Percentiles rank a stretch among this genome's conserved stretches.
These are phyloP conservation scores for Eledona agricola DNA, from an alignment of 2,888 invertebrate genomes.

Conservation along the genomic window DNA sequence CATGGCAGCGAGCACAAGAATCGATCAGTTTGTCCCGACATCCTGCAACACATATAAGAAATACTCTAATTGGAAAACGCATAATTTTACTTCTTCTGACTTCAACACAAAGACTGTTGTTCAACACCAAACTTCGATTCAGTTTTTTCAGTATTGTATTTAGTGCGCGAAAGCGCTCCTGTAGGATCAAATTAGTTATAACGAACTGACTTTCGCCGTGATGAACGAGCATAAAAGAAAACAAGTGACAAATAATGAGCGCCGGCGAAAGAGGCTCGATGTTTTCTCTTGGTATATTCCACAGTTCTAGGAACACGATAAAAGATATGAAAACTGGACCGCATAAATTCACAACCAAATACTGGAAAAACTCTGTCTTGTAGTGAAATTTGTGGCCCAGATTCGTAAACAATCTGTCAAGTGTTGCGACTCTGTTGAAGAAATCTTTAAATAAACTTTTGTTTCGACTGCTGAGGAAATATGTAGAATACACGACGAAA, in stretches of 20 bases:
- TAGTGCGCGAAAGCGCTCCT: slow-evolving; percentile 9
- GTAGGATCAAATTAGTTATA: slow-evolving; percentile 1
- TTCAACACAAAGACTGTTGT: too few relatives aligned
- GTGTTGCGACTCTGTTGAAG: slow-evolving; percentile 7
- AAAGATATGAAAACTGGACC: slow-evolving; percentile 7
- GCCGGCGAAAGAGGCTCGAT: slow-evolving; percentile 5
- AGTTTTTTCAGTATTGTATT: slow-evolving; percentile 5
- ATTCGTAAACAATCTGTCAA: slow-evolving; percentile 11
- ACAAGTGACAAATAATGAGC: slow-evolving; percentile 11
- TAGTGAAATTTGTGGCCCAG: slow-evolving; percentile 16
- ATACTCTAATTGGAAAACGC: too few relatives aligned
- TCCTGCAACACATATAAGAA: too few relatives aligned
- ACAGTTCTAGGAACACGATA: slow-evolving; percentile 19
- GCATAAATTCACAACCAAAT: slow-evolving; percentile 5
- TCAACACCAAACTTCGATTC: too few relatives aligned
- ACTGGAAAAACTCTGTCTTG: slow-evolving; percentile 8
- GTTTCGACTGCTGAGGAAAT: slow-evolving; percentile 2
- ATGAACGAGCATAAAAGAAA: slow-evolving; percentile 20
- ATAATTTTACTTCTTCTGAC: too few relatives aligned
- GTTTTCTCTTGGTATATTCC: slow-evolving; percentile 25
- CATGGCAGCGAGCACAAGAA: slow-evolving; percentile 18
- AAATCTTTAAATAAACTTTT: slow-evolving; percentile 5
- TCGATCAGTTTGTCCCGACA: slow-evolving; percentile 13
- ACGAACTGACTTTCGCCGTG: slow-evolving; percentile 28
- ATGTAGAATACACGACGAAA: too few relatives aligned